Percentiles rank a stretch among this genome's conserved stretches.
These are phyloP conservation scores for Oreotrochilus melanogaster DNA, from an alignment of 2,113 vertebrate genomes.

Conservation along the genomic window DNA sequence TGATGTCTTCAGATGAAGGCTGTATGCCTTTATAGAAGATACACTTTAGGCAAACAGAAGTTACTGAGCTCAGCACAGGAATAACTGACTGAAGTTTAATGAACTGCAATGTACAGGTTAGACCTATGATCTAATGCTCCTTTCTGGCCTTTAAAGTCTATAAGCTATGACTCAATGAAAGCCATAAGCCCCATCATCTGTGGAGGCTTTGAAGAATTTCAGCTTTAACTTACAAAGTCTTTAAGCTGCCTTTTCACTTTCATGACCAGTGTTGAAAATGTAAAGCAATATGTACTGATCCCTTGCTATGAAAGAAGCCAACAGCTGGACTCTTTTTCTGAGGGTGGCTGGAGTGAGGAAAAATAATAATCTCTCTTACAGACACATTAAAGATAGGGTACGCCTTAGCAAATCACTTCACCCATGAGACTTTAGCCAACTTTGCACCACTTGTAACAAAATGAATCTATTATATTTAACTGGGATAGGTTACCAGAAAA, in stretches of 20 bases:
- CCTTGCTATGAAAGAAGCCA: neutral
- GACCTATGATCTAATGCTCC: neutral
- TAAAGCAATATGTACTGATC: neutral
- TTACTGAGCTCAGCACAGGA: neutral
- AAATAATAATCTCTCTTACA: neutral
- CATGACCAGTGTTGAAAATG: neutral
- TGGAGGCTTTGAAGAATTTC: slow-evolving; percentile 16
- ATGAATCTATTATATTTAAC: neutral
- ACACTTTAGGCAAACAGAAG: neutral
- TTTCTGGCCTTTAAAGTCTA: neutral
- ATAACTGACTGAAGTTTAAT: neutral
- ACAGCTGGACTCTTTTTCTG: slow-evolving; percentile 17
- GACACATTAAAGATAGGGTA: neutral
- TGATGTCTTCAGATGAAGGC: neutral
- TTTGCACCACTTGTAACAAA: neutral
- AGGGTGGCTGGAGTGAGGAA: neutral
- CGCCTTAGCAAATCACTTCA: neutral
- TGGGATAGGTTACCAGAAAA: neutral
- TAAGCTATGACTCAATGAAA: neutral
- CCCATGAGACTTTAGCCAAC: neutral
- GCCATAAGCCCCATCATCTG: neutral
- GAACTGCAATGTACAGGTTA: neutral
- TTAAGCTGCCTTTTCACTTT: neutral
- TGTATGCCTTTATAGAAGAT: neutral
- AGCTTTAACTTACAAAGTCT: neutral